Base-by-base conservation (phyloP, 2,888 invertebrate genomes). In the Sphecodes monilicornis region DNA sequence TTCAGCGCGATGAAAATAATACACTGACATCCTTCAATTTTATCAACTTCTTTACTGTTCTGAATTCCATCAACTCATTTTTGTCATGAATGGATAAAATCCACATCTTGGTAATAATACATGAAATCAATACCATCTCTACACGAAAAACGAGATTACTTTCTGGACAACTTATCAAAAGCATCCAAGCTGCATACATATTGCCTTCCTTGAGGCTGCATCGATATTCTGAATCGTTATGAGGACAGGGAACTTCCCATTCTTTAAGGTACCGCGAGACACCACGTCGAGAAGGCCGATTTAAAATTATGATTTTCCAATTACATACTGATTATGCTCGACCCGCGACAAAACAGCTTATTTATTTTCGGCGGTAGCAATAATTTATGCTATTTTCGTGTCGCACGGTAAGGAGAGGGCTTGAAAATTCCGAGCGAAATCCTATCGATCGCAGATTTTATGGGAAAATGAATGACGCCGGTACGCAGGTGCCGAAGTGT, bases 221-320 rank as follows among this genome's bases (percentile, higher is more conserved):
- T 86, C 86, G 86, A 86, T 84, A 85, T 86, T 86, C 86, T 66
- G 41, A 16, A 72, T 78, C 8, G 57, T 78, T 71, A 68, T 64
- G 64, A 69, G 39, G 41, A 29, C 57, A 36, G 73, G 36, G 46
- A 64, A 26, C 60, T 69, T 8, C 26, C 13, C 29, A 13, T 57
- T 57, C 57, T 64, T 77, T 39, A 32, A 13, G 36, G 2, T 6
- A 10, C 26, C 16, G 11, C 43, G 0, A 3, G n/a, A 1, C 39
- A 75, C 68, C 78, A 76, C 83, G 76, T 71, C 69, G 76, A 72
- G 78, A 83, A 50, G 16, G 64, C 26, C 60, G 69, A 87, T 88
- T 85, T 88, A 74, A 88, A 88, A 85, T 88, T 87, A 88, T 81
- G 83, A 88, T 88, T 88, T 88, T 84, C 85, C 88, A 85, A 86